These are phyloP conservation scores for Peromyscus aztecus DNA, from an alignment of 2,797 vertebrate species.

Conservation along the genomic window DNA sequence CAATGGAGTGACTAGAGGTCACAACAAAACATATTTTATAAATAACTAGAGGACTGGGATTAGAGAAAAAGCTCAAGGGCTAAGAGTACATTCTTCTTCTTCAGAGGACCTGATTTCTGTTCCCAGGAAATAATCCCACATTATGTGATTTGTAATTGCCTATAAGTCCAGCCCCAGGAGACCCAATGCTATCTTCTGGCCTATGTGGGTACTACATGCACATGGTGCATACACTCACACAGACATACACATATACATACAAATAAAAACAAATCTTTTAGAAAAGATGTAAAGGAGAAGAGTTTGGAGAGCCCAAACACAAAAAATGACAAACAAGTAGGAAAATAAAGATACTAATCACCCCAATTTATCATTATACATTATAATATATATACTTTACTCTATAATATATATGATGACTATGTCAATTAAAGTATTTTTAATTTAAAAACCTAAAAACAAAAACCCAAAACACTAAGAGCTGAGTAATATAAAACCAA, in stretches of 20 bases:
- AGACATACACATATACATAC: not conserved
- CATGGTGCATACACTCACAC: not conserved
- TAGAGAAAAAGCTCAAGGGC: not conserved
- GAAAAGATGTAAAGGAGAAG: not conserved
- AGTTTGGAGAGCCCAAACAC: not conserved
- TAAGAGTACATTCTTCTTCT: not conserved
- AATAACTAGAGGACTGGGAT: not conserved
- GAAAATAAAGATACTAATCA: not conserved
- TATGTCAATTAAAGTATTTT: not conserved
- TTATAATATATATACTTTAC: not conserved
- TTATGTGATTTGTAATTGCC: not conserved
- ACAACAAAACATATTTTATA: not conserved
- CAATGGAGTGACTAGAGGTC: not conserved
- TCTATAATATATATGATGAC: not conserved
- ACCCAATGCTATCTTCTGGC: not conserved
- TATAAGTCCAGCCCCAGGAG: not conserved
- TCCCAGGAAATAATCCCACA: not conserved
- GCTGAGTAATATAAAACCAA: not conserved
- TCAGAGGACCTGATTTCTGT: not conserved
- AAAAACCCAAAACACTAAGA: not conserved
- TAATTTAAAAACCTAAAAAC: not conserved
- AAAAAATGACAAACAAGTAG: not conserved
- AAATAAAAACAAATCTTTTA: not conserved
- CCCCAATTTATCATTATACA: not conserved
- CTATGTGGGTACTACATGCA: not conserved